Evolutionary conservation across 1,140 invertebrate species (phyloP), one percentile per base, ranked within the genome.

Genomic region (Steinernema feltiae): DNA sequence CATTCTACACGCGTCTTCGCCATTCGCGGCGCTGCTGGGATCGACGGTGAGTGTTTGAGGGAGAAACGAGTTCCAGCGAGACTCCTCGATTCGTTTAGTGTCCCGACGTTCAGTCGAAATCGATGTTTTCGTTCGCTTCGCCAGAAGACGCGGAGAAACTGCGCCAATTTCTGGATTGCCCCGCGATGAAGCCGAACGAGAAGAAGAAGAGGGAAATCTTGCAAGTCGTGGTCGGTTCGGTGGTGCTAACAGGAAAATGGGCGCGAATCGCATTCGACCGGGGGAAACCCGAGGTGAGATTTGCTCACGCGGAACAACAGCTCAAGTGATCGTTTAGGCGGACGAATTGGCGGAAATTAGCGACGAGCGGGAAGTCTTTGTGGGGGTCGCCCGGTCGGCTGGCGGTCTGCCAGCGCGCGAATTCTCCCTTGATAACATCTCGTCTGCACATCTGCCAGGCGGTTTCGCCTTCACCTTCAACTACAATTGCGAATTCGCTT

Each of bases 221-320:
- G 7, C 53, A 63, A 27, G 24, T 63, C 24, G 24, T 27, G 12
- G 53, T 63, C 12, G 24, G 53, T 7, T 12, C 53, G 24, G 24
- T 63, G 53, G 53, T 15, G 24, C 24, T 63, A 27, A 63, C 53
- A 21, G 53, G 53, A 27, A 63, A 63, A 27, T 63, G 53, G 53
- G 53, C 53, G 53, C 53, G 53, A 27, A 27, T 63, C 15, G 53
- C 53, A 21, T 63, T 63, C 53, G 24, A 63, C 53, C 53, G 53
- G 24, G 53, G 53, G 53, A 63, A 63, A 63, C 53, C 53, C 53
- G 53, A 63, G 53, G 53, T 63, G 24, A 15, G 15, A 27, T 3
- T 21, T 7, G 24, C 53, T 15, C 7, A n/a, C 7, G 53, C 53
- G 53, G 53, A 27, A 63, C 12, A 27, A 46, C 41, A n/a, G 7